Conservation (phyloP, 1,140 invertebrate genomes). For the Theocolax elegans region DNA sequence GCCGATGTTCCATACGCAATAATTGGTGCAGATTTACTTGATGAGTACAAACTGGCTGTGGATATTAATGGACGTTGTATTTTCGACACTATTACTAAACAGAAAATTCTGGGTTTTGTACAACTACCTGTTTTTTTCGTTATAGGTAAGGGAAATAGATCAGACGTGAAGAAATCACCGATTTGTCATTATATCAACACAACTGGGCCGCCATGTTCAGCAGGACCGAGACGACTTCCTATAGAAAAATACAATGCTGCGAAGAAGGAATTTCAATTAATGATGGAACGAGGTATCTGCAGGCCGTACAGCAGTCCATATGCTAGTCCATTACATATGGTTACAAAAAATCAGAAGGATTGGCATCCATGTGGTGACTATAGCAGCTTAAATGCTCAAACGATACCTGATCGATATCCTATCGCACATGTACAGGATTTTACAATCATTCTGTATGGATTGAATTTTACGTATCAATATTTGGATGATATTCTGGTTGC, state of each 20-base stretch:
- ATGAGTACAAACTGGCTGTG: not conserved
- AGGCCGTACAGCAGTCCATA: not conserved
- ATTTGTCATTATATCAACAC: not conserved
- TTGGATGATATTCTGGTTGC: conserved; percentile 44
- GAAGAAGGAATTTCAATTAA: not conserved
- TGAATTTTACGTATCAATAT: not conserved
- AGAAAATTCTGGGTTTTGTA: too few relatives aligned
- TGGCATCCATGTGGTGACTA: conserved; percentile 42
- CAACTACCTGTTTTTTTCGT: too few relatives aligned
- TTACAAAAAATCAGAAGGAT: too few relatives aligned
- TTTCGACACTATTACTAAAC: too few relatives aligned
- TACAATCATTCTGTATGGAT: not conserved
- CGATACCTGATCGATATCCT: not conserved
- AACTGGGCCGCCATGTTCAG: not conserved
- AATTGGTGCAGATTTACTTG: not conserved
- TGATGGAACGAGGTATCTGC: not conserved
- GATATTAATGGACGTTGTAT: not conserved
- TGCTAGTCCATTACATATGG: conserved; percentile 5
- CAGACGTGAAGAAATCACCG: too few relatives aligned
- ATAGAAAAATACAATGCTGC: not conserved
- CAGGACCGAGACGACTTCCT: not conserved
- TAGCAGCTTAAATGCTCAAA: not conserved
- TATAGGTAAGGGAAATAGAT: too few relatives aligned
- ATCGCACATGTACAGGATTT: conserved; percentile 39
- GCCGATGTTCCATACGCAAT: not conserved